Base-by-base conservation (phyloP, 2,888 invertebrate genomes). In the Eupithecia vulgata region DNA sequence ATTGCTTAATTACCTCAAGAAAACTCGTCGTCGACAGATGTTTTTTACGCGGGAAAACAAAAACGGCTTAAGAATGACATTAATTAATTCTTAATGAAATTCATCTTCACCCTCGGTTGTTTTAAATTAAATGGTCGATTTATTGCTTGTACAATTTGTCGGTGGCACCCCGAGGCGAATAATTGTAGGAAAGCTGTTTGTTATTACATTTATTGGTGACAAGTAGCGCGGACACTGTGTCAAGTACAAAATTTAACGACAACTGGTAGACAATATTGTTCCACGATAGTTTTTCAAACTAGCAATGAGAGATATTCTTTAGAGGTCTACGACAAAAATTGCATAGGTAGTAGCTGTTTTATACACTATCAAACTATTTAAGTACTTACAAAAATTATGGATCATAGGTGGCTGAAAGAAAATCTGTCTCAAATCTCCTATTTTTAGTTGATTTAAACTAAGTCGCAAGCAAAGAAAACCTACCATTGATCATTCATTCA, bases 61-160 rank as follows among this genome's bases (percentile, higher is more conserved):
- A 85, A 93, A 93, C 92, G 88, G 87, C 89, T 92, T 92, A 94
- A 94, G 94, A 93, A 94, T 94, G 94, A 94, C 94, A 94, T 94
- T 94, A 94, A 94, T 94, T 94, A 94, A 94, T 94, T 94, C 94
- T 94, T 94, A 94, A 94, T 94, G 94, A 94, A 94, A 94, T 94
- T 93, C 94, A 93, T 94, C 94, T 94, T 93, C 94, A 90, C 94
- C 94, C 94, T 90, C 91, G 83, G 78, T 87, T 87, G 91, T 91
- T 93, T 93, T 93, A 93, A 94, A 91, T 93, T 93, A 90, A 93
- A 91, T 84, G 88, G 85, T 87, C 90, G 91, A 94, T 94, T 94
- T 94, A 93, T 94, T 91, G 85, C 93, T 89, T 84, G 92, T 89
- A 91, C 93, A 93, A 94, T 94, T 94, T 93, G 94, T 94, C 94